Percentiles rank a stretch among this genome's conserved stretches.
Conservation (phyloP, 2,888 invertebrate genomes). For the Aplocera efformata region DNA sequence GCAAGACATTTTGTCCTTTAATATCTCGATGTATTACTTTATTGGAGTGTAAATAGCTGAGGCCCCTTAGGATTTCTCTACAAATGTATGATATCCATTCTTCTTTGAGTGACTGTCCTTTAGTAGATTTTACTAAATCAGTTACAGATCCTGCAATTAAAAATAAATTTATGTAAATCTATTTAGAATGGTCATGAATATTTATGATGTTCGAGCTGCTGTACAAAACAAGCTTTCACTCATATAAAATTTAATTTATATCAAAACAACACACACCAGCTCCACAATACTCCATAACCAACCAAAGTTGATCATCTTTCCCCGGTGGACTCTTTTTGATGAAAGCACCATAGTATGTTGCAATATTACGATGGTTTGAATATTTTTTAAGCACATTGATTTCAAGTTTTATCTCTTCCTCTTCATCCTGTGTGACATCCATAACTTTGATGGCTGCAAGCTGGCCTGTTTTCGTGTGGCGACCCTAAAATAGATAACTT, state of each 20-base stretch:
- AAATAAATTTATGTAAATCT: neutral
- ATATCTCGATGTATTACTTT: slow-evolving; percentile 99
- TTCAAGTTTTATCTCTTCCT: slow-evolving; percentile 99
- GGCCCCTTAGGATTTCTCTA: slow-evolving; percentile 95
- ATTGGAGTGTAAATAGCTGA: slow-evolving; percentile 98
- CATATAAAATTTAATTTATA: slow-evolving; percentile 3
- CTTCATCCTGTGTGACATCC: slow-evolving; percentile 99
- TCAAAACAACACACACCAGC: slow-evolving; percentile 82
- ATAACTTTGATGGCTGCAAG: slow-evolving; percentile 99
- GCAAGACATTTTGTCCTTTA: slow-evolving; percentile 98
- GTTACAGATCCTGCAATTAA: slow-evolving; percentile 91
- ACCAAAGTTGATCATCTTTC: slow-evolving; percentile 99
- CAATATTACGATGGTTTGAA: slow-evolving; percentile 99
- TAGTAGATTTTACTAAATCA: slow-evolving; percentile 99
- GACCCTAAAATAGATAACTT: slow-evolving; percentile 84
- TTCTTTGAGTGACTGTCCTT: slow-evolving; percentile 98
- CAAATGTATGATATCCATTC: slow-evolving; percentile 99
- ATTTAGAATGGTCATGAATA: neutral
- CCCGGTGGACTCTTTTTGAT: slow-evolving; percentile 99
- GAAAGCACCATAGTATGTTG: slow-evolving; percentile 99
- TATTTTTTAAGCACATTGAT: slow-evolving; percentile 99
- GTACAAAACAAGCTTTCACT: slow-evolving; percentile 4
- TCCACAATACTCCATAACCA: slow-evolving; percentile 99
- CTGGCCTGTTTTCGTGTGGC: slow-evolving; percentile 99
- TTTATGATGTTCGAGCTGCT: neutral